Evolutionary conservation across 2,797 vertebrate species (phyloP), one percentile per base, ranked within the genome.

Genomic region (Phoebastria nigripes): DNA sequence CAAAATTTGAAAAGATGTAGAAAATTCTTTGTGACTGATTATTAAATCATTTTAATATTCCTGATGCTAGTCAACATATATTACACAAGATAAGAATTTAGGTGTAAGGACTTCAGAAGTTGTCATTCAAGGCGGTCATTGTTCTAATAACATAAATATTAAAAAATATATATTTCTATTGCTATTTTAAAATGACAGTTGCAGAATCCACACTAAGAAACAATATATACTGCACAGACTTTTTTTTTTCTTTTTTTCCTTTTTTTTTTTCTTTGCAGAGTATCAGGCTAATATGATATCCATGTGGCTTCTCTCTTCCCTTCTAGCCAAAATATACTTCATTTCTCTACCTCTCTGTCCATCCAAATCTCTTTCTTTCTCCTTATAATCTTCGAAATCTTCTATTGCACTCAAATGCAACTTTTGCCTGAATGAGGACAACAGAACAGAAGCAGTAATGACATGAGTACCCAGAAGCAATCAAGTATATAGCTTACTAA

Each of bases 401-500:
- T 82, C 37, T 74, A 2, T 26, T 86, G 21, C 13, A 39, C 15
- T 77, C 46, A 85, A 91, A 86, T 44, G 18, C 2, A 80, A 29
- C 42, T 87, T 94, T 77, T 70, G 22, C 66, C 59, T 82, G 17
- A 66, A 73, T 2, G 7, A 82, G 39, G 42, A 47, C 46, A 85
- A 77, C 20, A 82, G 91, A 87, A 51, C 29, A 91, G 46, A 91
- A 71, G 16, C 22, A 35, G 26, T 76, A 96, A 90, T 93, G 80
- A 65, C 58, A 47, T 37, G 21, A 63, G 61, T 72, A 93, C 70
- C 88, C 66, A 94, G 73, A 95, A 94, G 73, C 70, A 97, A 97
- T 96, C 82, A 94, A 86, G 46, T 73, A 69, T 88, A 93, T 51
- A 70, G 58, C 87, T 86, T 91, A 69, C 33, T 93, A 95, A 87